A percentile compares a stretch with the other conserved stretches of the same genome.
Evolutionary conservation across 2,797 vertebrate genomes (phyloP).

Genomic region (Myoxocephalus aenaeus): DNA sequence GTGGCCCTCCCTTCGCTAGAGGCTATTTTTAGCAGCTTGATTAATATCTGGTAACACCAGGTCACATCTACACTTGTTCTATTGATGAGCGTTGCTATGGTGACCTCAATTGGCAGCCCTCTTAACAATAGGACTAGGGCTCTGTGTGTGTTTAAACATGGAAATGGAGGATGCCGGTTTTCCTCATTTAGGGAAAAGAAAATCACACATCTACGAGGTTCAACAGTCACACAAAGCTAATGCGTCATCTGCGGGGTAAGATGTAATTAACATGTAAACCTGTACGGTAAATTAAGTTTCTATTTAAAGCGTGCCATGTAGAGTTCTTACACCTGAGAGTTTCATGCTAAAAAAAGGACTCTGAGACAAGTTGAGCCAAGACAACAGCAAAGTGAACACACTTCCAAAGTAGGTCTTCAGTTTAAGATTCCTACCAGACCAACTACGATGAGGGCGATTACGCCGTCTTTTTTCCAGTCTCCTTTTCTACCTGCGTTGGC

Average conservation of each 20-base stretch:
- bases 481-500: constrained; percentile 41
- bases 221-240: constrained; percentile 6
- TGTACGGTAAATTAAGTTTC: constrained; percentile 12
- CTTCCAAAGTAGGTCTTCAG: constrained; percentile 54
- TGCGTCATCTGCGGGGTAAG: constrained; percentile 43
- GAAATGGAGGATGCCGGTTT: constrained; percentile 22
- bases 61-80: constrained; percentile 87
- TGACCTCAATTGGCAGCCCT: constrained; percentile 75
- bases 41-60: constrained; percentile 87
- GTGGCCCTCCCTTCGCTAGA: constrained; percentile 77
- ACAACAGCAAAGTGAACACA: constrained; percentile 23
- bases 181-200: constrained; percentile 1
- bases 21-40: constrained; percentile 86
- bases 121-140: constrained; percentile 72
- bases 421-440: constrained; percentile 14
- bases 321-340: constrained; percentile 4
- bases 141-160: constrained; percentile 46
- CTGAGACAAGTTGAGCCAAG: neutral
- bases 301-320: constrained; percentile 33
- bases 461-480: constrained; percentile 17
- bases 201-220: constrained; percentile 37
- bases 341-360: constrained; percentile 14
- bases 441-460: constrained; percentile 34
- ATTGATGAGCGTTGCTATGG: constrained; percentile 85
- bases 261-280: constrained; percentile 51